Evolutionary conservation across 2,888 invertebrate genomes (phyloP).

Genomic region (Danaus chrysippus): DNA sequence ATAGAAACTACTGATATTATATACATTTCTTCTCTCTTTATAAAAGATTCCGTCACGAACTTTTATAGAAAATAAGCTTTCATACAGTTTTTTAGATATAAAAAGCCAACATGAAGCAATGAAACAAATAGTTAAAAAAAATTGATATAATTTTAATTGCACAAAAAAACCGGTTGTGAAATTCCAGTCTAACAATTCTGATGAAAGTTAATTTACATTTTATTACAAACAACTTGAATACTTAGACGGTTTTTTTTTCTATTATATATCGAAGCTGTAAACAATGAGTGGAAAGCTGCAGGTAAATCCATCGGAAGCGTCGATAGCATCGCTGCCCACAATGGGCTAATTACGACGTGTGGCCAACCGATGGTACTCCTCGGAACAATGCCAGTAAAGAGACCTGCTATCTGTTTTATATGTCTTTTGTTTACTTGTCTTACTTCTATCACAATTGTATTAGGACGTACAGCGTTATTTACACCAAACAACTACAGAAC

Average conservation of each 20-base stretch:
- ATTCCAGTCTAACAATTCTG: slow-evolving; percentile 27
- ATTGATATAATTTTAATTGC: slow-evolving; percentile 23
- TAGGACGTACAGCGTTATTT: slow-evolving; percentile 24
- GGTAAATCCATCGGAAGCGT: slow-evolving; percentile 73
- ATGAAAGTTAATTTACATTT: slow-evolving; percentile 35
- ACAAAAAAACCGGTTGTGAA: slow-evolving; percentile 30
- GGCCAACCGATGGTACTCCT: slow-evolving; percentile 50
- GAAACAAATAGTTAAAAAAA: not conserved
- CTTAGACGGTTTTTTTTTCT: slow-evolving; percentile 18
- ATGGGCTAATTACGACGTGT: slow-evolving; percentile 71
- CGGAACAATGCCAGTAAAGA: slow-evolving; percentile 55
- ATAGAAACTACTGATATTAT: too few species aligned
- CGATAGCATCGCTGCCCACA: slow-evolving; percentile 71
- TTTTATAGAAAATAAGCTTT: too few species aligned
- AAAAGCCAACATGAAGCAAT: not conserved
- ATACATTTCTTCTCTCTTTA: too few species aligned
- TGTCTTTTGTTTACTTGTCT: slow-evolving; percentile 55
- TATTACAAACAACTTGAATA: slow-evolving; percentile 23
- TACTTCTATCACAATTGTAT: slow-evolving; percentile 46
- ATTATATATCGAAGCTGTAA: slow-evolving; percentile 32
- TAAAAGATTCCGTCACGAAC: too few species aligned
- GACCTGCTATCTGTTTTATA: slow-evolving; percentile 43
- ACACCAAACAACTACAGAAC: slow-evolving; percentile 23
- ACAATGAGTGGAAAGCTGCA: slow-evolving; percentile 69
- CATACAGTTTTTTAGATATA: too few species aligned